Evolutionary conservation across 2,888 invertebrate genomes (phyloP).

Genomic region (Drosophila falleni): DNA sequence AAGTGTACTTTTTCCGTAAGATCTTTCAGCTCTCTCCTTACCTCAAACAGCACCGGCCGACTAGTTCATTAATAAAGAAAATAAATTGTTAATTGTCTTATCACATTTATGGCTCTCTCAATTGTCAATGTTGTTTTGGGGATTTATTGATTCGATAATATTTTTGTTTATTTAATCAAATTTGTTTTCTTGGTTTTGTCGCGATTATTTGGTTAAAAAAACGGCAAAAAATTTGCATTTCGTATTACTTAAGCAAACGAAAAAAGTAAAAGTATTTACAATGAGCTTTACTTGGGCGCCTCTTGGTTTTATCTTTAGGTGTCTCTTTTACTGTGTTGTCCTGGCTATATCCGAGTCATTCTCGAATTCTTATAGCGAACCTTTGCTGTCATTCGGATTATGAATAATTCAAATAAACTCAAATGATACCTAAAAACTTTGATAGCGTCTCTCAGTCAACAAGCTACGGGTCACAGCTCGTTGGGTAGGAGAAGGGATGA

Average conservation of each 20-base stretch:
- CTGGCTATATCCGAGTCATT: slow-evolving; percentile 33
- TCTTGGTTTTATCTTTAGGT: slow-evolving; percentile 68
- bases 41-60: too few species aligned
- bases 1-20: too few species aligned
- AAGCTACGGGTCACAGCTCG: slow-evolving; percentile 34
- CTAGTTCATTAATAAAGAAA: background rate
- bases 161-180: slow-evolving; percentile 68
- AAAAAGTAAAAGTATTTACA: slow-evolving; percentile 47
- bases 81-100: slow-evolving; percentile 2
- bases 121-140: slow-evolving; percentile 1
- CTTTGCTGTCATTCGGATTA: slow-evolving; percentile 68
- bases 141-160: slow-evolving; percentile 37
- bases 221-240: slow-evolving; percentile 14
- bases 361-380: slow-evolving; percentile 61
- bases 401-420: slow-evolving; percentile 81
- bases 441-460: slow-evolving; percentile 54
- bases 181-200: slow-evolving; percentile 46
- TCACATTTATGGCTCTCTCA: background rate
- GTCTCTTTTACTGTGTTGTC: slow-evolving; percentile 48
- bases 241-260: background rate
- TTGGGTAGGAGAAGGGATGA: background rate
- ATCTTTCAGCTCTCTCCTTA: too few species aligned
- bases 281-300: slow-evolving; percentile 70
- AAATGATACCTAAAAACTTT: slow-evolving; percentile 81
- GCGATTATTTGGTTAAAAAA: slow-evolving; percentile 27